Conservation (phyloP, 2,888 invertebrate species). For the Clitarchus hookeri region DNA sequence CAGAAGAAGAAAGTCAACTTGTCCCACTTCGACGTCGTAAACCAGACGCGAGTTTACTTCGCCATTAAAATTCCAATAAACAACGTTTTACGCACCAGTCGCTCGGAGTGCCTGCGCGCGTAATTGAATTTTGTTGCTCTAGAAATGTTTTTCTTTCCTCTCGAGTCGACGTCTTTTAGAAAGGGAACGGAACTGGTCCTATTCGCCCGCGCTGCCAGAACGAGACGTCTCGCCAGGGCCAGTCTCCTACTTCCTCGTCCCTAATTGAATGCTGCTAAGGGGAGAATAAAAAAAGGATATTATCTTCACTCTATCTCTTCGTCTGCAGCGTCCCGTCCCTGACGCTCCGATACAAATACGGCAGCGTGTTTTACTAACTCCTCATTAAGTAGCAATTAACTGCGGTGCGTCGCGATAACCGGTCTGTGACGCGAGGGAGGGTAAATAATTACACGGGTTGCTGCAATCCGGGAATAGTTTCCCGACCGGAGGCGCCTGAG, state of each 20-base stretch:
- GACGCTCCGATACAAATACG: slow-evolving; percentile 6
- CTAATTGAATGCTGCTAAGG: background rate
- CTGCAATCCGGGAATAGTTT: too few species aligned
- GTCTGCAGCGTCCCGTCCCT: background rate
- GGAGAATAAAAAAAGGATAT: background rate
- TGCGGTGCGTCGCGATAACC: background rate
- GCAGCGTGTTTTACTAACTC: background rate
- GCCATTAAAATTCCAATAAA: slow-evolving; percentile 1
- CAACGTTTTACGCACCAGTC: background rate
- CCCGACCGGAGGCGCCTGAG: too few species aligned
- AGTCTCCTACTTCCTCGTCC: background rate
- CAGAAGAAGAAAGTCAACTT: background rate
- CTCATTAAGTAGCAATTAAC: slow-evolving; percentile 14
- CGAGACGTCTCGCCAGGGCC: background rate
- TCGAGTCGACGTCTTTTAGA: background rate
- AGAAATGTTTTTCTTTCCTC: background rate
- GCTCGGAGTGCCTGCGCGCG: background rate
- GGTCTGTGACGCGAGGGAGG: background rate
- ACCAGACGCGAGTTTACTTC: slow-evolving; percentile 6
- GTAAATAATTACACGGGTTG: background rate
- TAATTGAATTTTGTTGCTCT: background rate
- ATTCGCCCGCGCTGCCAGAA: background rate
- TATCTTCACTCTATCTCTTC: background rate
- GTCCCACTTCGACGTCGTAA: background rate
- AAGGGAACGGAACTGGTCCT: background rate